phyloP scores from a whole-genome alignment of 2,888 invertebrate genomes.

The Sepioteuthis lessoniana region DNA sequence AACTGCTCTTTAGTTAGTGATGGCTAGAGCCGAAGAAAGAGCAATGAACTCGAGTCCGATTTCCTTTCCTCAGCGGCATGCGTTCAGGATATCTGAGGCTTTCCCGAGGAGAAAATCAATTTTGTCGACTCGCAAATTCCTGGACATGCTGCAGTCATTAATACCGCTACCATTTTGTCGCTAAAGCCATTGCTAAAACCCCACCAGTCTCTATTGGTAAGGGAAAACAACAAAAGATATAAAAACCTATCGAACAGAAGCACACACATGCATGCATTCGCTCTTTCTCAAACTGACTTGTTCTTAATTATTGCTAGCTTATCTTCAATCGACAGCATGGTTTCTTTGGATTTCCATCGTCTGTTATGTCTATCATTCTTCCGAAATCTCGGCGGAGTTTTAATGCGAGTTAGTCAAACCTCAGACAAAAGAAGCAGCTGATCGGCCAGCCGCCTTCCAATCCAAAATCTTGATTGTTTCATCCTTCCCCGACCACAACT shows the following conservation, averaged over 20 bases:
- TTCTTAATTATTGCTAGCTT: not conserved
- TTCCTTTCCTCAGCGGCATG: too few relatives aligned
- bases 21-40: too few relatives aligned
- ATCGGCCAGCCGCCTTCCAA: not conserved
- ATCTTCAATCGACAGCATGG: not conserved
- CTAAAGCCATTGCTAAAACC: not conserved
- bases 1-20: too few relatives aligned
- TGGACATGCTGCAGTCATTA: not conserved
- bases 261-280: not conserved
- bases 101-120: not conserved
- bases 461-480: not conserved
- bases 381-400: not conserved
- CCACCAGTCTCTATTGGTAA: not conserved
- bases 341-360: not conserved
- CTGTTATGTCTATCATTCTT: not conserved
- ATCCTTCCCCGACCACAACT: not conserved
- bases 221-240: not conserved
- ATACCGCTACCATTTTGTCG: not conserved
- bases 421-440: not conserved
- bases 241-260: not conserved
- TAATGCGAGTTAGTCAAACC: not conserved
- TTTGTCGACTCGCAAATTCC: not conserved
- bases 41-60: too few relatives aligned
- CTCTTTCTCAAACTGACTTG: not conserved
- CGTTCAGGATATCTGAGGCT: not conserved